Evolutionary conservation across 1,140 invertebrate genomes (phyloP), one percentile per base, ranked within the genome.

Genomic region (Octopus sinensis): DNA sequence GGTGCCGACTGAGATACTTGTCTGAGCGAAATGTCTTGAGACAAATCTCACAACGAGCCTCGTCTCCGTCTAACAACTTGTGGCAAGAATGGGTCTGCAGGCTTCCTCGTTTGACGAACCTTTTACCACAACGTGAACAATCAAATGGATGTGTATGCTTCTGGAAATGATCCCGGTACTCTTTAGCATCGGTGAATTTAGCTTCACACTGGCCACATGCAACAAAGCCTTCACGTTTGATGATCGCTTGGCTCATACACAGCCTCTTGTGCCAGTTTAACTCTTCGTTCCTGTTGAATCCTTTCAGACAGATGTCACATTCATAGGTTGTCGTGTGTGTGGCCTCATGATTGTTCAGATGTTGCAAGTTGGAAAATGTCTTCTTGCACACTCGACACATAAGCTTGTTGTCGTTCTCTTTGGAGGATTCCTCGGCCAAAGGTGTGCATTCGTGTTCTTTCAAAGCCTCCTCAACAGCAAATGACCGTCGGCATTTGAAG

Each of bases 71-170:
- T 0, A 71, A n/a, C 6, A 53, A n/a, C 17, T 54, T 76, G 4
- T 81, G 76, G 82, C 89, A 90, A 23, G 86, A 85, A 82, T 90
- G 90, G 54, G 81, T 87, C 43, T 86, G 85, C 6, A 90, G 82
- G 52, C 83, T 87, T 4, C 88, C 85, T 51, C 87, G 84, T 80
- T 88, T 90, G 17, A 87, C 83, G 79, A 92, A 90, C 30, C 89
- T 53, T 83, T 87, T 88, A 6, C 83, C 82, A 86, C 91, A 92
- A 13, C 83, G 85, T 30, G 88, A 84, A 85, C 91, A 92, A 23
- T 87, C 83, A 83, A 88, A 87, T 3, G 88, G 89, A 80, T 91
- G 90, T 13, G 90, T 90, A 82, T 92, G 91, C 4, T 84, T 82
- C 56, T 86, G 84, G 76, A 90, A 85, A 83, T 92, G 91, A 10